These are phyloP conservation scores for Dugesia japonica DNA, from an alignment of 2,888 invertebrate genomes.

Conservation along the genomic window DNA sequence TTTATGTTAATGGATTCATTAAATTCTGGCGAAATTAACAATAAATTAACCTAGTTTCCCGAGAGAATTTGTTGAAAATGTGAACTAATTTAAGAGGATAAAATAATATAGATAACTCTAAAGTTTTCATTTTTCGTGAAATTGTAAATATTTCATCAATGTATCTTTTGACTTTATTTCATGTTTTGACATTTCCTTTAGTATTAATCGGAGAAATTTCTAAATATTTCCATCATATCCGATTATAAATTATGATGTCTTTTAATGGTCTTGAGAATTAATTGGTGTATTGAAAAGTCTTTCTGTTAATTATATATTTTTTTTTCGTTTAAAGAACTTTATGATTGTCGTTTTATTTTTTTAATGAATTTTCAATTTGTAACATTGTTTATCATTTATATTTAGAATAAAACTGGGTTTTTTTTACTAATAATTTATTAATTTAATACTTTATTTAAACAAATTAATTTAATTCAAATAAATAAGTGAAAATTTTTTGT, in stretches of 20 bases:
- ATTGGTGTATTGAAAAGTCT: too few species aligned
- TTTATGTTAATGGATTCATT: slow-evolving; percentile 16
- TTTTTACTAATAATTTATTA: too few species aligned
- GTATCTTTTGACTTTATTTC: not conserved
- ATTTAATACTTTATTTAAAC: too few species aligned
- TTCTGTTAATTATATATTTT: too few species aligned
- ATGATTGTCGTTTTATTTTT: too few species aligned
- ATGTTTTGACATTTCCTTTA: not conserved
- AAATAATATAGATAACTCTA: not conserved
- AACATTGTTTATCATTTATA: too few species aligned
- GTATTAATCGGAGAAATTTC: not conserved
- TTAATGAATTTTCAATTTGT: too few species aligned
- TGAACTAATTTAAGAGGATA: not conserved
- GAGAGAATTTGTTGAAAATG: not conserved
- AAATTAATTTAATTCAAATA: too few species aligned
- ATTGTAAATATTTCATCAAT: not conserved
- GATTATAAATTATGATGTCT: not conserved
- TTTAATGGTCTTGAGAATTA: not conserved
- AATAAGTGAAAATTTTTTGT: too few species aligned
- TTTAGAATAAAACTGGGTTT: too few species aligned
- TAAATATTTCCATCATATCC: not conserved
- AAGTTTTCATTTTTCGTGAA: not conserved
- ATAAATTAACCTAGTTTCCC: slow-evolving; percentile 9
- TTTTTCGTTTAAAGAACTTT: too few species aligned
- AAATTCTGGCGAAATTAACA: slow-evolving; percentile 20